Conservation (phyloP, 2,888 invertebrate genomes). For the Brachyopa scutellaris region DNA sequence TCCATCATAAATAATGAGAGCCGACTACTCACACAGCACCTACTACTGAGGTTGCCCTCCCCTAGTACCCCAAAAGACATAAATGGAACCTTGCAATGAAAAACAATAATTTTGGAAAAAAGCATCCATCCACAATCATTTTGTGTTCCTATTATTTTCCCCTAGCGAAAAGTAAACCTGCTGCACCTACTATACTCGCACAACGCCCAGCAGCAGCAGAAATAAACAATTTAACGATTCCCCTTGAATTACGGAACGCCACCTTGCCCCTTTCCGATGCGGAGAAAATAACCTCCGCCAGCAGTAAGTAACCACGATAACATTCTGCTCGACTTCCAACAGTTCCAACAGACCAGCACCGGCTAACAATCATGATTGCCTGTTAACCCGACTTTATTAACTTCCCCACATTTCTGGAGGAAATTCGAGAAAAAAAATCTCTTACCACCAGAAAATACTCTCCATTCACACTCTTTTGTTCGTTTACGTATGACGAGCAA, state of each 20-base stretch:
- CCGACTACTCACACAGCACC: too few species aligned
- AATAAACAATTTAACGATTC: constrained; percentile 6
- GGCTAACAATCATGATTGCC: constrained; percentile 42
- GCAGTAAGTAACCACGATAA: background rate
- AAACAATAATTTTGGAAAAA: too few species aligned
- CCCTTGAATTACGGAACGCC: constrained; percentile 32
- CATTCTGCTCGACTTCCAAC: constrained; percentile 36
- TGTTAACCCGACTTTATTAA: constrained; percentile 65
- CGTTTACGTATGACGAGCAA: constrained; percentile 8
- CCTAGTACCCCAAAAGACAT: too few species aligned
- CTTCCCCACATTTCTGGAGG: constrained; percentile 73
- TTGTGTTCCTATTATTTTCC: constrained; percentile 69
- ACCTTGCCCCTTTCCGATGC: constrained; percentile 1
- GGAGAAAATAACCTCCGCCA: background rate
- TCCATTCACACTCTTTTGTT: constrained; percentile 63
- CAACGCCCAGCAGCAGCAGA: constrained; percentile 42
- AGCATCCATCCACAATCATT: constrained; percentile 46
- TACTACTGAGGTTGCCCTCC: too few species aligned
- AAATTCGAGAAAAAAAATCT: constrained; percentile 65
- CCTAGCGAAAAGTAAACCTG: constrained; percentile 56
- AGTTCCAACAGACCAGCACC: background rate
- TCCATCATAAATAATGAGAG: too few species aligned
- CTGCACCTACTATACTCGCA: constrained; percentile 62
- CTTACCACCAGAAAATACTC: constrained; percentile 62
- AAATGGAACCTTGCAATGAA: too few species aligned